Conservation (phyloP, 2,797 vertebrate species). For the Agapornis canus region DNA sequence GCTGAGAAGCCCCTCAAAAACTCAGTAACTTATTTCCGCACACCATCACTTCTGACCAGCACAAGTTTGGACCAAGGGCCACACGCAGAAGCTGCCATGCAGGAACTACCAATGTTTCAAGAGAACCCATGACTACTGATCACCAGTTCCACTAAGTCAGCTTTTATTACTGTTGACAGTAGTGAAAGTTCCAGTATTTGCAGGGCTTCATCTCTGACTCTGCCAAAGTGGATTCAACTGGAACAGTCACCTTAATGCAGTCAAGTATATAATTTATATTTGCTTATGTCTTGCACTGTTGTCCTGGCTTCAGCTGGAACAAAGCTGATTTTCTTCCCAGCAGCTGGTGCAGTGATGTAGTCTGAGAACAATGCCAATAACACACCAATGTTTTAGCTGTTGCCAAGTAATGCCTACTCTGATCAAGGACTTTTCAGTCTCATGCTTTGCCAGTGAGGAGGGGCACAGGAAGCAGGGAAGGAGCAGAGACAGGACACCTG, state of each 20-base stretch:
- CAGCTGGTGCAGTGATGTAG: background rate
- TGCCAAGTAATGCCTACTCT: background rate
- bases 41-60: background rate
- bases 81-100: background rate
- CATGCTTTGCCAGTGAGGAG: background rate
- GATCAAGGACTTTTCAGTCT: background rate
- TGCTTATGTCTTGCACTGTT: background rate
- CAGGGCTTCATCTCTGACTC: background rate
- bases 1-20: background rate
- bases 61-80: background rate
- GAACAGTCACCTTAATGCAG: background rate
- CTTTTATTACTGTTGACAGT: background rate
- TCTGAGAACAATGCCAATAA: background rate
- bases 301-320: background rate
- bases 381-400: background rate
- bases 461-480: background rate
- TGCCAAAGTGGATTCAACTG: background rate
- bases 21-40: background rate
- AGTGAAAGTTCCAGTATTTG: background rate
- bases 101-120: background rate
- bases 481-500: background rate
- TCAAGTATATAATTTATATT: background rate
- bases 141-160: background rate
- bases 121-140: background rate
- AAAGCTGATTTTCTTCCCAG: background rate